These are phyloP conservation scores for Urechis unicinctus DNA, from an alignment of 2,888 invertebrate species.

Conservation along the genomic window DNA sequence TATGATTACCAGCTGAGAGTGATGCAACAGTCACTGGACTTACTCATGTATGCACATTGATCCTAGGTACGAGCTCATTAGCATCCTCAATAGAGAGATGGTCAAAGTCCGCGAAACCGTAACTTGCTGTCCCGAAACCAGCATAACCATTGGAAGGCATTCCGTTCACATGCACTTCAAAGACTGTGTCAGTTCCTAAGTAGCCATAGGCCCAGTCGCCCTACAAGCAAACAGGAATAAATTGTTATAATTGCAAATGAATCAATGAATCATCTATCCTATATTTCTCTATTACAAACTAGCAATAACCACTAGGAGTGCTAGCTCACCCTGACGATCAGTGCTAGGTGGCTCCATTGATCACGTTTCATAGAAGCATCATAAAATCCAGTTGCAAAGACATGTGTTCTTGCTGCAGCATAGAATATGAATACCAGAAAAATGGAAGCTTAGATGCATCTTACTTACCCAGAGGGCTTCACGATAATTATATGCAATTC, in stretches of 20 bases:
- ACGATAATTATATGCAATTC: too few relatives aligned
- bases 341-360: constrained; percentile 13
- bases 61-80: too few relatives aligned
- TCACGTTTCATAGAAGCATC: constrained; percentile 7
- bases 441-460: too few relatives aligned
- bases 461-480: too few relatives aligned
- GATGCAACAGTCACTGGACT: too few relatives aligned
- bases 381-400: constrained; percentile 4
- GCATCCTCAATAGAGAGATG: constrained; percentile 16
- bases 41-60: too few relatives aligned
- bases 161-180: not conserved
- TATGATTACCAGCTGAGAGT: too few relatives aligned
- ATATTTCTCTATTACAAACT: not conserved
- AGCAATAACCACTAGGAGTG: not conserved
- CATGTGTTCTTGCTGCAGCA: constrained; percentile 2
- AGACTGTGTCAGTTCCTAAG: not conserved
- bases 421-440: not conserved
- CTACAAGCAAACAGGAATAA: not conserved
- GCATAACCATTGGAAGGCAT: constrained; percentile 36
- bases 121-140: constrained; percentile 39
- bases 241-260: not conserved
- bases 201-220: not conserved
- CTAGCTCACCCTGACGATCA: constrained; percentile 13
- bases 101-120: constrained; percentile 45
- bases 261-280: too few relatives aligned